Evolutionary conservation across 2,888 invertebrate genomes (phyloP).

Genomic region (Lobophora halterata): DNA sequence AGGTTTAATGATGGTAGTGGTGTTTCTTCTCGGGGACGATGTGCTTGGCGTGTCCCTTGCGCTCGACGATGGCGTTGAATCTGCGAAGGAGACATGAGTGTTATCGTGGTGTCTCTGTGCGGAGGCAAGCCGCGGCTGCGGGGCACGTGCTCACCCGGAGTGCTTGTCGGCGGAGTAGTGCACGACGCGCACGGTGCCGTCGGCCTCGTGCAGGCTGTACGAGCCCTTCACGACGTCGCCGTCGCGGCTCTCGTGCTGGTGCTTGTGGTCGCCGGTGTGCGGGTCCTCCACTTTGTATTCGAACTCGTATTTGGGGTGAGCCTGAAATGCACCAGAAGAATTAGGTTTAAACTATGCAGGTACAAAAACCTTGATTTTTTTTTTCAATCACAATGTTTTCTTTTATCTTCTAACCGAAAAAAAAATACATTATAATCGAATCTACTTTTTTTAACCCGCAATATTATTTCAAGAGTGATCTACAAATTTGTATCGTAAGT

Average conservation of each 20-base stretch:
- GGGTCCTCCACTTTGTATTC: constrained; percentile 68
- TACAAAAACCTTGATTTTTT: too few species aligned
- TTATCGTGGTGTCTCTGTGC: not conserved
- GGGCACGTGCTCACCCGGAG: constrained; percentile 39
- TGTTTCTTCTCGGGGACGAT: constrained; percentile 30
- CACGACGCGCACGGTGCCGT: constrained; percentile 69
- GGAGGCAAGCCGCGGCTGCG: too few species aligned
- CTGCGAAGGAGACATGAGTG: constrained; percentile 22
- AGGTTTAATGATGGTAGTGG: constrained; percentile 11
- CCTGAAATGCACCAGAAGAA: constrained; percentile 23
- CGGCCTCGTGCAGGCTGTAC: constrained; percentile 76
- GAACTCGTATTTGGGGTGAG: constrained; percentile 48
- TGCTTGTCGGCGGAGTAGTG: constrained; percentile 66
- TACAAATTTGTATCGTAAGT: too few species aligned
- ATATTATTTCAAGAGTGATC: too few species aligned
- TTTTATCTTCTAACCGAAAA: too few species aligned
- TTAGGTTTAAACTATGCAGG: too few species aligned
- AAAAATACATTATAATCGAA: too few species aligned
- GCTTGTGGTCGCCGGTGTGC: constrained; percentile 67
- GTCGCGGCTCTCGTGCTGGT: constrained; percentile 66
- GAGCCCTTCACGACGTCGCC: constrained; percentile 78
- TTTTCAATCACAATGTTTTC: too few species aligned
- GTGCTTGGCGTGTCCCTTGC: constrained; percentile 33
- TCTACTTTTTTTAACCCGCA: too few species aligned
- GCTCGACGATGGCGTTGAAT: constrained; percentile 36